Percentiles rank a stretch among this genome's conserved stretches.
These are phyloP conservation scores for Podarcis muralis DNA, from an alignment of 2,113 vertebrate genomes.

Conservation along the genomic window DNA sequence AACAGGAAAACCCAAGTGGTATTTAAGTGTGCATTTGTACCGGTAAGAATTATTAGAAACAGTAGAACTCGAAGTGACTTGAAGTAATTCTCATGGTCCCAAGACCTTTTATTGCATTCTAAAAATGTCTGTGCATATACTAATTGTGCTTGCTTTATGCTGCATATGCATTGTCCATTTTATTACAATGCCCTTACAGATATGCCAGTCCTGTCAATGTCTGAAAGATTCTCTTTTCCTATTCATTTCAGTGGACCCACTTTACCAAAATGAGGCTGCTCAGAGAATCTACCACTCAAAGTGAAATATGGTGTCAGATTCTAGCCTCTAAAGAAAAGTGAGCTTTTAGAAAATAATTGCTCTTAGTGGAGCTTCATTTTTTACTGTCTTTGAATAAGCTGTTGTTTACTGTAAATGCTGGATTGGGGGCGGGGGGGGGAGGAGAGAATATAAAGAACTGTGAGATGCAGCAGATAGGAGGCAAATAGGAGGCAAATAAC, in stretches of 20 bases:
- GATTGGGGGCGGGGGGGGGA: no score
- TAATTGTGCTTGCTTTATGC: not conserved
- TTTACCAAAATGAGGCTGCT: slow-evolving; percentile 7
- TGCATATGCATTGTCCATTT: not conserved
- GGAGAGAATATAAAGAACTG: not conserved
- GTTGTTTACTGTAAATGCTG: slow-evolving; percentile 3
- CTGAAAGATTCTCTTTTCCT: not conserved
- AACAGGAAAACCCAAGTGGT: not conserved
- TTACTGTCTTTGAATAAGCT: slow-evolving; percentile 26
- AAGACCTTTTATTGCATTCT: not conserved
- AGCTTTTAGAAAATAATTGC: slow-evolving; percentile 29
- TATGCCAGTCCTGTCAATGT: not conserved
- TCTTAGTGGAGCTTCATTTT: slow-evolving; percentile 3
- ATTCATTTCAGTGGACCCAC: not conserved
- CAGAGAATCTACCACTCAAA: not conserved
- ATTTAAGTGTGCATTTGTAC: not conserved
- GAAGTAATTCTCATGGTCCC: not conserved
- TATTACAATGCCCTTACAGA: not conserved
- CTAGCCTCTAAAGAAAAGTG: slow-evolving; percentile 16
- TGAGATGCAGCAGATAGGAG: not conserved
- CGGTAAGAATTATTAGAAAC: not conserved
- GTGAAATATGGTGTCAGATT: slow-evolving; percentile 22
- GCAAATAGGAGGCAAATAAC: not conserved
- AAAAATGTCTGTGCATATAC: not conserved
- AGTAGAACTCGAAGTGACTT: not conserved